Conservation (phyloP, 2,113 vertebrate genomes). For the Tyrannus savana region DNA sequence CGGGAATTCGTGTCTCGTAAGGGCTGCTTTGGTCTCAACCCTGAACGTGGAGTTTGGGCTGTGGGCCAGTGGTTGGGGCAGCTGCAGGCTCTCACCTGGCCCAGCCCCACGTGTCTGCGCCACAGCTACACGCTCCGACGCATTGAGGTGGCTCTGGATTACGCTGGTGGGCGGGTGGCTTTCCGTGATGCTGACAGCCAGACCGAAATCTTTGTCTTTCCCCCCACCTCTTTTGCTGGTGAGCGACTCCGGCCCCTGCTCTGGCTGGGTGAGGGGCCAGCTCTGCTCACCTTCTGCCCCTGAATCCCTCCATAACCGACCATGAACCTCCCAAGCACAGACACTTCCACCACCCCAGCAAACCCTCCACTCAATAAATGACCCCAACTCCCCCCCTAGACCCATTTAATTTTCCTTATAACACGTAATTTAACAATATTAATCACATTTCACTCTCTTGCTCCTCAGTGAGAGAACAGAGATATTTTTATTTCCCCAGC, state of each 20-base stretch:
- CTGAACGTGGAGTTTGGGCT: rapidly evolving
- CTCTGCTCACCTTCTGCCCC: background rate
- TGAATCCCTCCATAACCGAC: background rate
- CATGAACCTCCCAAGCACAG: background rate
- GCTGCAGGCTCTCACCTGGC: background rate
- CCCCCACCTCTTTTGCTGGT: rapidly evolving
- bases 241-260: background rate
- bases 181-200: background rate
- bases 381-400: rapidly evolving
- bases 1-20: rapidly evolving
- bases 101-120: background rate
- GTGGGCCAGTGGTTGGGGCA: background rate
- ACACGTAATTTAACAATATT: background rate
- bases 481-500: background rate
- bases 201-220: background rate
- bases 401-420: background rate
- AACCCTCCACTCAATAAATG: background rate
- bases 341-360: background rate
- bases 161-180: rapidly evolving
- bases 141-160: background rate
- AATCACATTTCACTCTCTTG: background rate
- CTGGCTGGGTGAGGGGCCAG: background rate
- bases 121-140: rapidly evolving
- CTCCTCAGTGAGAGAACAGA: background rate
- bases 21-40: background rate